Evolutionary conservation across 2,797 vertebrate genomes (phyloP).

Genomic region (Bufotes viridis): DNA sequence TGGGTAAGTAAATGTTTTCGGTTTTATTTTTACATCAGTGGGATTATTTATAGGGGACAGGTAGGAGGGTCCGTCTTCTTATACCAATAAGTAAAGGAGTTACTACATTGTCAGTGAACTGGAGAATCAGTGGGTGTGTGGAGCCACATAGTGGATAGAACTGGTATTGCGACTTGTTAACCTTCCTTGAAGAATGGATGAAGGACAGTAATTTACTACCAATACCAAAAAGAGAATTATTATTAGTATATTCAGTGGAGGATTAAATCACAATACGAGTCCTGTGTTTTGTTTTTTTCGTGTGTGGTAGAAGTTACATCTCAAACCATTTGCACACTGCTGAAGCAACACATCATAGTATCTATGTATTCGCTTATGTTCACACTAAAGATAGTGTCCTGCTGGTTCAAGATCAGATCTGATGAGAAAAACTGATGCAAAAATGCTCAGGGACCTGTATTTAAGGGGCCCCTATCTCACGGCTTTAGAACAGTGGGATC

Average conservation of each 20-base stretch:
- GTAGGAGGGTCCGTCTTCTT: neutral
- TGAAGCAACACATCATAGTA: too few relatives aligned
- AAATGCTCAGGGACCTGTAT: too few relatives aligned
- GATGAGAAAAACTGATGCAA: too few relatives aligned
- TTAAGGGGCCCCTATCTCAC: too few relatives aligned
- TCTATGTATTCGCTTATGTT: too few relatives aligned
- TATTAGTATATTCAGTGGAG: too few relatives aligned
- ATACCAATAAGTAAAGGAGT: neutral
- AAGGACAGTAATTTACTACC: neutral
- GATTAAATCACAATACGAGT: too few relatives aligned
- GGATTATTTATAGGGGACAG: neutral
- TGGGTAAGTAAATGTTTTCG: conserved; percentile 10
- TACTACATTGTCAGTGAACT: neutral
- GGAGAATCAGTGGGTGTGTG: neutral
- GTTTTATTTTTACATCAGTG: conserved; percentile 1
- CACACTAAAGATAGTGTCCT: too few relatives aligned
- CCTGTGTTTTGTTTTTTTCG: too few relatives aligned
- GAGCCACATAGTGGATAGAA: conserved; percentile 12
- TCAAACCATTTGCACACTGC: neutral
- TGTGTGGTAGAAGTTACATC: too few relatives aligned
- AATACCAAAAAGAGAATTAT: neutral
- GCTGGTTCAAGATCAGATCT: too few relatives aligned
- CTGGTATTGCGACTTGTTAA: neutral
- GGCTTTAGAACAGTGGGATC: too few relatives aligned
- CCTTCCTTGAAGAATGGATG: neutral